phyloP scores from a whole-genome alignment of 2,113 vertebrate species.

The Marmota flaviventris region DNA sequence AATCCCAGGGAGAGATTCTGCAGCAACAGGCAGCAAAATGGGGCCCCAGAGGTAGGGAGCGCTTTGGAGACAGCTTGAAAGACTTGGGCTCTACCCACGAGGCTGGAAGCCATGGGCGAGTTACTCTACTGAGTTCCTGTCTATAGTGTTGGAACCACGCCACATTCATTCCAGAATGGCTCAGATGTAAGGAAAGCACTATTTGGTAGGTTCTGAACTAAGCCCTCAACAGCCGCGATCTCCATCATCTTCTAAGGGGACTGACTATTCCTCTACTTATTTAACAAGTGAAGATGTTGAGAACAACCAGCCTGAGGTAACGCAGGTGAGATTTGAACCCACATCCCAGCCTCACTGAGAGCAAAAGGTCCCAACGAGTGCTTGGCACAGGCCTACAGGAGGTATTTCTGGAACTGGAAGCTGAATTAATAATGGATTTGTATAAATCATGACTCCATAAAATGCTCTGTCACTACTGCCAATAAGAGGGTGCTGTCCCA shows the following conservation, averaged over 20 bases:
- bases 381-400: not conserved
- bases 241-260: not conserved
- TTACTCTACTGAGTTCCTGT: not conserved
- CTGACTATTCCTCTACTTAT: not conserved
- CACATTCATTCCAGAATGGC: not conserved
- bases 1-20: not conserved
- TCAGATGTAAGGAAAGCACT: not conserved
- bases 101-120: not conserved
- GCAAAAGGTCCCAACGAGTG: not conserved
- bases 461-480: not conserved
- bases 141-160: not conserved
- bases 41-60: not conserved
- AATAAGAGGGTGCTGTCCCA: not conserved
- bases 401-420: not conserved
- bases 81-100: not conserved
- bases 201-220: not conserved
- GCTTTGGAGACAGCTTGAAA: not conserved
- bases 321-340: not conserved
- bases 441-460: not conserved
- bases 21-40: not conserved
- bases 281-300: not conserved
- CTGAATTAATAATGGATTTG: not conserved
- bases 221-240: not conserved
- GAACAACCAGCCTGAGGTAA: not conserved
- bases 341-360: not conserved